Conservation (phyloP, 2,113 vertebrate genomes). For the Pungitius pungitius region DNA sequence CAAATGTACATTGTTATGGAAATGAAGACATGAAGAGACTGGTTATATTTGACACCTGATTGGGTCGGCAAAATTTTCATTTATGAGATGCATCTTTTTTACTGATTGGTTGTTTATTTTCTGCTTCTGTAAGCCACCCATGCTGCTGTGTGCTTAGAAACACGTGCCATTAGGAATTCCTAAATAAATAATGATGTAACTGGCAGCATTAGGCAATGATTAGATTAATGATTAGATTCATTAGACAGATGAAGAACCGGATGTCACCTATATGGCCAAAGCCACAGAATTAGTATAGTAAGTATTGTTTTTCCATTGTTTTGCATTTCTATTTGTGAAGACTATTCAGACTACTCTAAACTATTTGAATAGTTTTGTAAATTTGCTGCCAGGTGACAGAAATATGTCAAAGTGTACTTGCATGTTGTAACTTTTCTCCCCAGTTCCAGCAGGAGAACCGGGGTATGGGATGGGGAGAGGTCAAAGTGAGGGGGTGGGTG, state of each 20-base stretch:
- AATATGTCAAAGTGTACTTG: conserved; percentile 17
- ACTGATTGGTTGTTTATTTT: neutral
- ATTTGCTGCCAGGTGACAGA: neutral
- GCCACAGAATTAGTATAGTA: neutral
- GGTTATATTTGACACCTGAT: neutral
- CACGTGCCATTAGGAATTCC: too few species aligned
- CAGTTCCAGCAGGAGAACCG: conserved; percentile 6
- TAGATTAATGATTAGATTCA: neutral
- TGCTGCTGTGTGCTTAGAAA: neutral
- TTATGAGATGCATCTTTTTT: neutral
- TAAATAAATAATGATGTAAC: conserved; percentile 14
- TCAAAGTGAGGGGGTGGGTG: conserved; percentile 31
- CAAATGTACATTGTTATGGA: neutral
- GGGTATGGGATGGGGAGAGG: conserved; percentile 24
- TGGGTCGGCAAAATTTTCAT: neutral
- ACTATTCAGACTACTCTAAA: neutral
- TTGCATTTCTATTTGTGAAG: neutral
- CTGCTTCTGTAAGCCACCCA: neutral
- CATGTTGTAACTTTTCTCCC: neutral
- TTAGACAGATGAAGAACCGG: neutral
- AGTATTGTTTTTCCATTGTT: neutral
- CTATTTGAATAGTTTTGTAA: neutral
- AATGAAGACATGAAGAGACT: neutral
- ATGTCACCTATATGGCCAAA: conserved; percentile 24
- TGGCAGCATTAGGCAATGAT: conserved; percentile 17